These are phyloP conservation scores for Drosophila kikkawai DNA, from an alignment of 1,140 invertebrate genomes.

Conservation along the genomic window DNA sequence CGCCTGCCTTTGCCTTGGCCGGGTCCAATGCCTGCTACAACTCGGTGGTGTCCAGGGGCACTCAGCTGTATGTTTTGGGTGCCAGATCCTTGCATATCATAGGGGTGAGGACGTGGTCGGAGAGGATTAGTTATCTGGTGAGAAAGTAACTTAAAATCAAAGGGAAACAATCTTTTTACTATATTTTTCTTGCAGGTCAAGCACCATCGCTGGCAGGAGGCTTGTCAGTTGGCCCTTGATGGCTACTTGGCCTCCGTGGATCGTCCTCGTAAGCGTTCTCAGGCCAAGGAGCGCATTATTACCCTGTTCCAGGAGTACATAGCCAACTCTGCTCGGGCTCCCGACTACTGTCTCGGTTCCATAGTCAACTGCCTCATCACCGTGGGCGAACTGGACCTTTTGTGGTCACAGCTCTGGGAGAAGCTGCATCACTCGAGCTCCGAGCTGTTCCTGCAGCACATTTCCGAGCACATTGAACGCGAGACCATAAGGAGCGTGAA, in stretches of 20 bases:
- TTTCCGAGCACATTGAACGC: slow-evolving; percentile 86
- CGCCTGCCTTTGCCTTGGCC: slow-evolving; percentile 86
- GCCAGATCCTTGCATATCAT: slow-evolving; percentile 92
- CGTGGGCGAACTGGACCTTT: slow-evolving; percentile 72
- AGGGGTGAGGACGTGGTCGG: slow-evolving; percentile 93
- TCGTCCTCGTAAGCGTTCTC: slow-evolving; percentile 68
- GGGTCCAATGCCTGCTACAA: slow-evolving; percentile 96
- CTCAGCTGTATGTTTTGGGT: slow-evolving; percentile 94
- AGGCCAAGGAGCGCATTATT: slow-evolving; percentile 82
- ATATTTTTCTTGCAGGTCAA: slow-evolving; percentile 82
- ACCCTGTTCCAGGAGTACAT: slow-evolving; percentile 82
- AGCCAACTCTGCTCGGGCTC: slow-evolving; percentile 67
- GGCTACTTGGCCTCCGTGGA: slow-evolving; percentile 76
- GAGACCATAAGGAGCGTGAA: slow-evolving; percentile 85
- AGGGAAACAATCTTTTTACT: neutral
- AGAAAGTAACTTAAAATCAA: neutral
- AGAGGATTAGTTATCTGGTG: slow-evolving; percentile 90
- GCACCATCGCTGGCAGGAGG: slow-evolving; percentile 88
- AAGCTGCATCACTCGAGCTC: slow-evolving; percentile 68
- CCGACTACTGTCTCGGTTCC: slow-evolving; percentile 78
- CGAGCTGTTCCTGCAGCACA: slow-evolving; percentile 85
- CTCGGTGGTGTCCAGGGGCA: slow-evolving; percentile 92
- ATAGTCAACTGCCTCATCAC: slow-evolving; percentile 81
- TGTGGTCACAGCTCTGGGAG: slow-evolving; percentile 86
- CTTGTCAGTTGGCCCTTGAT: slow-evolving; percentile 86